Evolutionary conservation across 2,888 invertebrate genomes (phyloP).

Genomic region (Acanthopleura granulata): DNA sequence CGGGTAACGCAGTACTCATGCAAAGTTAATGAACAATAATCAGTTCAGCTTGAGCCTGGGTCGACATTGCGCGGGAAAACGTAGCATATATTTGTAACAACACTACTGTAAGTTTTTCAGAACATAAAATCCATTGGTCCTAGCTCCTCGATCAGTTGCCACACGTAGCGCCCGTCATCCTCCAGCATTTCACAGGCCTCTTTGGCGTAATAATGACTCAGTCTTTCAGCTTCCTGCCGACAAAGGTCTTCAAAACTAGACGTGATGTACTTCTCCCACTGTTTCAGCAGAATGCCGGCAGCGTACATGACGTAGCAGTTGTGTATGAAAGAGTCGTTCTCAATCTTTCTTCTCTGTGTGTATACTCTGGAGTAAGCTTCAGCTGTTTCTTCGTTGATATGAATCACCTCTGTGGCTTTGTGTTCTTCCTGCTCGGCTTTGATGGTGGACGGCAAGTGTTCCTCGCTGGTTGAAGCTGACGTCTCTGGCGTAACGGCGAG

Average conservation of each 20-base stretch:
- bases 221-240: conserved; percentile 36
- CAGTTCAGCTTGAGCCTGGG: too few relatives aligned
- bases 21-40: too few relatives aligned
- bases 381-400: background rate
- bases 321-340: background rate
- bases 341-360: background rate
- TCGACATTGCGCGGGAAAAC: too few relatives aligned
- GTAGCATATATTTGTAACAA: too few relatives aligned
- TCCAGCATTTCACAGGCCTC: conserved; percentile 49
- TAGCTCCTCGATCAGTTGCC: conserved; percentile 47
- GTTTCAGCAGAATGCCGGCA: conserved; percentile 32
- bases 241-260: conserved; percentile 36
- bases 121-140: conserved; percentile 22
- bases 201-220: conserved; percentile 25
- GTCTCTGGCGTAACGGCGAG: background rate
- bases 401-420: background rate
- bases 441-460: background rate
- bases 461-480: background rate
- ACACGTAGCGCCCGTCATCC: conserved; percentile 45
- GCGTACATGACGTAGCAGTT: conserved; percentile 23
- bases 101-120: background rate
- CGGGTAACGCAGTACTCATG: too few relatives aligned
- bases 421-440: background rate
- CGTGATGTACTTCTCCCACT: conserved; percentile 44
- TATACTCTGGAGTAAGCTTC: background rate